Evolutionary conservation across 2,113 vertebrate genomes (phyloP).

Genomic region (Chloroceryle aenea): DNA sequence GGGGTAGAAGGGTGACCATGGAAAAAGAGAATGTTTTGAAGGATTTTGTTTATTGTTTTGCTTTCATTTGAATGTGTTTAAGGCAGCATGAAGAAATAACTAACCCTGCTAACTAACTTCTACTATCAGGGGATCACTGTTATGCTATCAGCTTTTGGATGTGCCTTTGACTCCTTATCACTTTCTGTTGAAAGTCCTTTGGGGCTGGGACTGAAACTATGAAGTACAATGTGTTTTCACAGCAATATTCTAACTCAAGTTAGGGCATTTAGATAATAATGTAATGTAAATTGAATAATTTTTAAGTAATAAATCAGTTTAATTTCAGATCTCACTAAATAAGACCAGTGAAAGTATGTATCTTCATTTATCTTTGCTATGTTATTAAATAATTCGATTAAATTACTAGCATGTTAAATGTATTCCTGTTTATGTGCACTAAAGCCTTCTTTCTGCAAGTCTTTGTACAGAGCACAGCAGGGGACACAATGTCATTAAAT

Average conservation of each 20-base stretch:
- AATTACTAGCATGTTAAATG: not conserved
- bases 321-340: not conserved
- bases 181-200: not conserved
- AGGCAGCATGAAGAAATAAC: not conserved
- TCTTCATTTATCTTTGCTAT: not conserved
- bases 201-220: not conserved
- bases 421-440: not conserved
- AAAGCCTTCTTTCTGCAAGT: not conserved
- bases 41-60: not conserved
- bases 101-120: not conserved
- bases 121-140: not conserved
- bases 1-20: not conserved
- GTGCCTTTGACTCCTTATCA: not conserved
- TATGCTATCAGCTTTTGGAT: not conserved
- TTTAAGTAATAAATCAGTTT: not conserved
- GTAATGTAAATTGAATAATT: not conserved
- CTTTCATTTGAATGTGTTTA: not conserved
- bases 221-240: not conserved
- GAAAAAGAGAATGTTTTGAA: not conserved
- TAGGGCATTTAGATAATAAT: not conserved
- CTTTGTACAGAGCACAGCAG: not conserved
- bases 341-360: not conserved
- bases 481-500: constrained; percentile 27
- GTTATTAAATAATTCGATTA: not conserved
- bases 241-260: not conserved